Percentiles rank a stretch among this genome's conserved stretches.
Evolutionary conservation across 2,797 vertebrate species (phyloP).

Genomic region (Enoplosus armatus): DNA sequence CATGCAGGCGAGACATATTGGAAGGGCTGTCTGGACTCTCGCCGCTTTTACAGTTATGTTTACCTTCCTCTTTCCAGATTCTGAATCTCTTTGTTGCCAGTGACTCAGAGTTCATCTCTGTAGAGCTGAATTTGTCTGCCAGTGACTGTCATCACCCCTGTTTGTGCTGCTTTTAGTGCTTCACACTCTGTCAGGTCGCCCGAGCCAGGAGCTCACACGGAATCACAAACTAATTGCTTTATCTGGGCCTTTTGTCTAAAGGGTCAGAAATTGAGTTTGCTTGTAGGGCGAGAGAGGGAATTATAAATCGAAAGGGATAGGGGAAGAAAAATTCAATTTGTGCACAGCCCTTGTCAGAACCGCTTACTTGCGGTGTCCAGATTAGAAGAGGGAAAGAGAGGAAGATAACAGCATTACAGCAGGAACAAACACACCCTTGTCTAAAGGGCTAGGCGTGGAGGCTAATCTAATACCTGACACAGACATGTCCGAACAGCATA

Average conservation of each 20-base stretch:
- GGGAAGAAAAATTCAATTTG: slow-evolving; percentile 80
- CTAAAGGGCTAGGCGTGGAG: slow-evolving; percentile 65
- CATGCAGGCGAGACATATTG: slow-evolving; percentile 24
- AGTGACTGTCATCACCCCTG: slow-evolving; percentile 61
- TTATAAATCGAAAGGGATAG: slow-evolving; percentile 81
- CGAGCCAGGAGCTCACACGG: slow-evolving; percentile 63
- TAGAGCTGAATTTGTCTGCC: slow-evolving; percentile 56
- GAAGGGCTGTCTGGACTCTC: slow-evolving; percentile 46
- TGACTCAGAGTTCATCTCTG: slow-evolving; percentile 60
- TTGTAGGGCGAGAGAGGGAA: slow-evolving; percentile 70
- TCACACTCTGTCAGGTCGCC: slow-evolving; percentile 64
- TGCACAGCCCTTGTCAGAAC: slow-evolving; percentile 78
- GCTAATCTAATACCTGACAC: slow-evolving; percentile 74
- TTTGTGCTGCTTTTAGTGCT: slow-evolving; percentile 65
- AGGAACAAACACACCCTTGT: slow-evolving; percentile 76
- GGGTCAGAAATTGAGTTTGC: slow-evolving; percentile 84
- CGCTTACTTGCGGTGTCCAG: slow-evolving; percentile 76
- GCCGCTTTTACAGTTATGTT: slow-evolving; percentile 44
- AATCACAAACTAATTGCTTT: slow-evolving; percentile 81
- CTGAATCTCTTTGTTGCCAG: slow-evolving; percentile 53
- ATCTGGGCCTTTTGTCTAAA: slow-evolving; percentile 81
- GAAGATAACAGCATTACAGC: slow-evolving; percentile 73
- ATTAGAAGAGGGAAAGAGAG: slow-evolving; percentile 71
- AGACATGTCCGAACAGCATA: slow-evolving; percentile 41
- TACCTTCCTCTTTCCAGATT: slow-evolving; percentile 39